Conservation (phyloP, 2,797 vertebrate genomes). For the Cossypha polioptera region DNA sequence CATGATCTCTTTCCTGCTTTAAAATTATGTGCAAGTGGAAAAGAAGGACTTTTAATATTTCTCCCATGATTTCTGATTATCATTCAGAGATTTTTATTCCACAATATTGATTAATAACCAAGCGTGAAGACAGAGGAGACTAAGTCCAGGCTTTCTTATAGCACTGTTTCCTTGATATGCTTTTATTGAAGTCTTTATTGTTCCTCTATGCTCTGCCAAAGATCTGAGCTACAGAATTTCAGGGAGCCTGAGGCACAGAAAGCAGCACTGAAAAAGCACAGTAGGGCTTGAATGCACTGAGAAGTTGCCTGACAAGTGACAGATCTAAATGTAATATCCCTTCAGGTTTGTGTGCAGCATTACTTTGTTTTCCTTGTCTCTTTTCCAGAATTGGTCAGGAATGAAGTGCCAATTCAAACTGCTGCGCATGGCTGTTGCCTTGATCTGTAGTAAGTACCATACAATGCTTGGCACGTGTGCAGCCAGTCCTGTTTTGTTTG, state of each 20-base stretch:
- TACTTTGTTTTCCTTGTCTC: conserved; percentile 31
- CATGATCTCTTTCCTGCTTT: not conserved
- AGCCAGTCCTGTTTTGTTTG: not conserved
- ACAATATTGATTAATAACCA: not conserved
- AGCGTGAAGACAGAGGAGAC: not conserved
- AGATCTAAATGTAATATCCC: not conserved
- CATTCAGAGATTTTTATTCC: not conserved
- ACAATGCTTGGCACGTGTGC: not conserved
- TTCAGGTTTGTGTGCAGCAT: not conserved
- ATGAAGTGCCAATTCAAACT: conserved; percentile 99
- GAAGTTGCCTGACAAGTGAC: not conserved
- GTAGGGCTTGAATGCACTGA: not conserved
- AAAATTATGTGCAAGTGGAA: not conserved
- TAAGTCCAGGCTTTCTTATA: not conserved
- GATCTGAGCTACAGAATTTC: not conserved
- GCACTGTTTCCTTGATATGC: not conserved
- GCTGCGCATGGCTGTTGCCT: conserved; percentile 94
- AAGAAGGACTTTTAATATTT: not conserved
- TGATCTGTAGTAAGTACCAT: conserved; percentile 94
- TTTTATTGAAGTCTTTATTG: not conserved
- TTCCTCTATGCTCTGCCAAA: not conserved
- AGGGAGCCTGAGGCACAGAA: not conserved
- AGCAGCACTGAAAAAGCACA: not conserved
- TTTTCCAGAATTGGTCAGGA: conserved; percentile 94
- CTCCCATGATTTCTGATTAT: not conserved